Conservation (phyloP, 2,888 invertebrate genomes). For the Podotricha telesiphe region DNA sequence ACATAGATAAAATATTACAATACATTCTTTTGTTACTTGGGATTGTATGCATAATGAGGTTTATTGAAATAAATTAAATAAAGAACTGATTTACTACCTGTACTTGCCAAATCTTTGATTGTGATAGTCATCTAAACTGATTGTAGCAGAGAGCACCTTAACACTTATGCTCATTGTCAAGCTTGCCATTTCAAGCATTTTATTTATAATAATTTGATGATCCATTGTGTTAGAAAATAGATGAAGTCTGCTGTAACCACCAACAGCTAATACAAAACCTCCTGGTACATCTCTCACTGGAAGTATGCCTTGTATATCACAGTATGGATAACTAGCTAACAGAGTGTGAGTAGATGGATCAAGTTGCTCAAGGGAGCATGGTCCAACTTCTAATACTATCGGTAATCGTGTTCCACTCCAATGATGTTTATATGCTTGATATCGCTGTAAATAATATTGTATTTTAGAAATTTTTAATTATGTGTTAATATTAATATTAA, state of each 20-base stretch:
- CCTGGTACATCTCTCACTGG: constrained; percentile 95
- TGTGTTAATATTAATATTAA: constrained; percentile 5
- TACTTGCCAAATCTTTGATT: constrained; percentile 95
- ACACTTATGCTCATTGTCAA: constrained; percentile 92
- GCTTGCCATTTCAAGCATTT: constrained; percentile 92
- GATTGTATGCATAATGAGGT: too few relatives aligned
- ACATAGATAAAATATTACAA: too few relatives aligned
- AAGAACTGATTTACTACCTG: constrained; percentile 83
- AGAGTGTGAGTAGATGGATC: constrained; percentile 93
- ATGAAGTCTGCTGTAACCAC: constrained; percentile 95
- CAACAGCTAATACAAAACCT: constrained; percentile 95
- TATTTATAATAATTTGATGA: constrained; percentile 93
- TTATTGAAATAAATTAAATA: too few relatives aligned
- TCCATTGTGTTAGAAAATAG: constrained; percentile 92
- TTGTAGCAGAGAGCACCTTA: constrained; percentile 91
- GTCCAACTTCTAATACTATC: constrained; percentile 95
- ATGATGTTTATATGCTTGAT: constrained; percentile 96
- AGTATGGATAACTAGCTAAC: constrained; percentile 85
- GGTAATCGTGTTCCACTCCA: constrained; percentile 97
- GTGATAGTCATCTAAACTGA: constrained; percentile 93
- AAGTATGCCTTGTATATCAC: constrained; percentile 75
- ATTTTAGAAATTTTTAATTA: neutral
- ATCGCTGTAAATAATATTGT: constrained; percentile 83
- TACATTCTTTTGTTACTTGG: too few relatives aligned
- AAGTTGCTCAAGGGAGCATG: constrained; percentile 95